phyloP scores from a whole-genome alignment of 2,888 invertebrate species.

The Mystacides longicornis region DNA sequence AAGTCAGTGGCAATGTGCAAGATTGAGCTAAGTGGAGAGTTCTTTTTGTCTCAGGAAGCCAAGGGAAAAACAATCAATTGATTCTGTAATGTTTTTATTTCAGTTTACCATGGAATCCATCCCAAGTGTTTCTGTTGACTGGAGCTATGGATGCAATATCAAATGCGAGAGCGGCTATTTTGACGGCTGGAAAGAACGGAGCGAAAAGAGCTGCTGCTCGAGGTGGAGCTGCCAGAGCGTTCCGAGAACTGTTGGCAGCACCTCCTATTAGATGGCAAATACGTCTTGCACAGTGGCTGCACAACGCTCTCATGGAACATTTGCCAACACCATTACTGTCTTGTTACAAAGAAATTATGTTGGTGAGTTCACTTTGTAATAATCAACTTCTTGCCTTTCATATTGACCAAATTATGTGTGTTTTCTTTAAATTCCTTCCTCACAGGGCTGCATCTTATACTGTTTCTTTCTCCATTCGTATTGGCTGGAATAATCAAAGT shows the following conservation, averaged over 20 bases:
- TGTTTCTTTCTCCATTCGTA: too few species aligned
- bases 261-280: constrained; percentile 26
- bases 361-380: too few species aligned
- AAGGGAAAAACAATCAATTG: background rate
- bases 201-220: constrained; percentile 28
- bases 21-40: too few species aligned
- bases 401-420: too few species aligned
- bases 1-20: too few species aligned
- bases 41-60: too few species aligned
- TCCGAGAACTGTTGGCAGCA: constrained; percentile 22
- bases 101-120: constrained; percentile 31
- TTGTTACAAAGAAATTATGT: constrained; percentile 24
- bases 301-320: constrained; percentile 25
- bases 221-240: constrained; percentile 26
- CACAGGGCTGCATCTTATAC: too few species aligned
- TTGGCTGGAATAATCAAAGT: too few species aligned
- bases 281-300: constrained; percentile 32
- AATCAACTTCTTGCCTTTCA: too few species aligned
- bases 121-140: constrained; percentile 32
- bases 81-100: background rate
- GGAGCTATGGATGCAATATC: constrained; percentile 26
- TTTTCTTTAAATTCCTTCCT: too few species aligned
- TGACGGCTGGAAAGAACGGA: constrained; percentile 30
- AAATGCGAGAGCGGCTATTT: constrained; percentile 26
- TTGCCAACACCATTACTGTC: constrained; percentile 22